Percentiles rank a stretch among this genome's conserved stretches.
These are phyloP conservation scores for Neodiprion lecontei DNA, from an alignment of 1,140 invertebrate species.

Conservation along the genomic window DNA sequence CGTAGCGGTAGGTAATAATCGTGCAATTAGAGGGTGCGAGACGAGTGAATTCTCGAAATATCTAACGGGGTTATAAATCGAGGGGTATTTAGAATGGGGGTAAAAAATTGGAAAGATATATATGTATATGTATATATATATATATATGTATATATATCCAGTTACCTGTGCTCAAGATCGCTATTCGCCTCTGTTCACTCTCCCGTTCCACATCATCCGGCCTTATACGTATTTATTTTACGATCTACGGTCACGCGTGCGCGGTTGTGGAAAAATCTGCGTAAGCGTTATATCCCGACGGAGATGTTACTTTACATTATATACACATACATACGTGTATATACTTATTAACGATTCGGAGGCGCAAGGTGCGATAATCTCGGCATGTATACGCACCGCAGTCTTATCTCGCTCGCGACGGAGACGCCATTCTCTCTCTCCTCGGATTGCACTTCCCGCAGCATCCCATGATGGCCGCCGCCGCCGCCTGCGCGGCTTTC, in stretches of 20 bases:
- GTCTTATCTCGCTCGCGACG: neutral
- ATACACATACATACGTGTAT: conserved; percentile 1
- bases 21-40: no score
- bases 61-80: no score
- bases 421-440: conserved; percentile 23
- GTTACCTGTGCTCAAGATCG: neutral
- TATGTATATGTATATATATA: no score
- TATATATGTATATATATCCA: no score
- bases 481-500: conserved; percentile 27
- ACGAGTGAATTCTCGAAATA: no score
- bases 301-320: neutral
- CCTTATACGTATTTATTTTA: no score
- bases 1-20: no score
- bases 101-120: no score
- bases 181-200: neutral
- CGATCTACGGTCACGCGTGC: no score
- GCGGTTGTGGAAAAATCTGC: neutral
- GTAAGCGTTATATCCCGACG: conserved; percentile 22
- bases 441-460: conserved; percentile 46
- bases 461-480: conserved; percentile 59
- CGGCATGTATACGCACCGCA: neutral
- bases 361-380: neutral
- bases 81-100: no score
- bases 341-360: neutral
- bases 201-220: no score